phyloP scores from a whole-genome alignment of 1,140 invertebrate species.

The Euwallacea fornicatus region DNA sequence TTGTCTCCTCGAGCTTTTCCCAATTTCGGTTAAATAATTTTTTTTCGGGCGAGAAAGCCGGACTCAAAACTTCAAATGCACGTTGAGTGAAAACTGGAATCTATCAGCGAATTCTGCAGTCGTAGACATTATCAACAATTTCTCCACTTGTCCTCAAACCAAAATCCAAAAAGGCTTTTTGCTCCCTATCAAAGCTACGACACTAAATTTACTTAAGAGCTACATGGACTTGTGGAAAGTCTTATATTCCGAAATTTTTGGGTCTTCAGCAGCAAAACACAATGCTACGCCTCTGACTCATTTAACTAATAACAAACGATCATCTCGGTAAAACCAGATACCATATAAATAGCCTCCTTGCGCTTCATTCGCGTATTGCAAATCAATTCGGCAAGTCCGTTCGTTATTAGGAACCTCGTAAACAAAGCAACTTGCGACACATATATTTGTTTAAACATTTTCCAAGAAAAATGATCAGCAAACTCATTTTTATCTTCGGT shows the following conservation, averaged over 20 bases:
- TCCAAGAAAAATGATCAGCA: not conserved
- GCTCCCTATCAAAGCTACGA: not conserved
- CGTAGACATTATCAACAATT: not conserved
- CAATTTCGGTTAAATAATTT: too few species aligned
- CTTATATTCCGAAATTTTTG: not conserved
- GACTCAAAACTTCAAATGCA: too few species aligned
- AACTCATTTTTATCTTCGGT: slow-evolving; percentile 1
- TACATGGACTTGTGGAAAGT: not conserved
- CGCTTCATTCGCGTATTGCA: slow-evolving; percentile 26
- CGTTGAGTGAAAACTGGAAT: not conserved
- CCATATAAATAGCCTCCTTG: slow-evolving; percentile 30
- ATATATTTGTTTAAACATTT: not conserved
- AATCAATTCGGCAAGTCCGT: slow-evolving; percentile 20
- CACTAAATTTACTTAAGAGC: not conserved
- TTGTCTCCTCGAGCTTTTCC: too few species aligned
- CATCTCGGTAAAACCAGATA: slow-evolving; percentile 31
- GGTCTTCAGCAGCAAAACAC: not conserved
- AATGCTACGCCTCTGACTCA: not conserved
- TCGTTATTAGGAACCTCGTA: not conserved
- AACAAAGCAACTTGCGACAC: not conserved
- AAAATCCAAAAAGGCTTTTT: not conserved
- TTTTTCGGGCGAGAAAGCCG: too few species aligned
- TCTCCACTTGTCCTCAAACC: not conserved
- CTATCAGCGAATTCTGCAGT: not conserved
- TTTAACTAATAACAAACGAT: not conserved